phyloP scores from a whole-genome alignment of 2,797 vertebrate species.

The Microhierax caerulescens region DNA sequence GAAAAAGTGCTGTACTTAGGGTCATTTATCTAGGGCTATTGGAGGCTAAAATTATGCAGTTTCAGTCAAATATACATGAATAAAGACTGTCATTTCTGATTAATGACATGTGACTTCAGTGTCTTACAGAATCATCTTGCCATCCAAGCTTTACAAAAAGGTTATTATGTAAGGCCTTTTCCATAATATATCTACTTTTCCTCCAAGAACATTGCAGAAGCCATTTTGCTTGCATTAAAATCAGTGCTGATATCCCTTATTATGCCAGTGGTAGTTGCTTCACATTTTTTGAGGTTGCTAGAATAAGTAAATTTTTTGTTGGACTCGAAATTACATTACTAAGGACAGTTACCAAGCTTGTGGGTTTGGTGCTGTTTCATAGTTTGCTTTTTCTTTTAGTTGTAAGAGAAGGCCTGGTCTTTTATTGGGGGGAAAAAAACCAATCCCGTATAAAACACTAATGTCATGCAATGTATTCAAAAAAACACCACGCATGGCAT shows the following conservation, averaged over 20 bases:
- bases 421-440: constrained; percentile 11
- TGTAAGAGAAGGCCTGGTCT: constrained; percentile 42
- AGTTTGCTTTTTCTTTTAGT: constrained; percentile 45
- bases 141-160: constrained; percentile 80
- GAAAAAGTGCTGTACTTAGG: constrained; percentile 89
- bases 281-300: constrained; percentile 5
- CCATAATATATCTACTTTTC: constrained; percentile 69
- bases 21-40: constrained; percentile 91
- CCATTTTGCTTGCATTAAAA: constrained; percentile 42
- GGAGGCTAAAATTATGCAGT: constrained; percentile 88
- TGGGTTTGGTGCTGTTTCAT: constrained; percentile 42
- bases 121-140: constrained; percentile 77
- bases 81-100: constrained; percentile 89
- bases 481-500: constrained; percentile 28
- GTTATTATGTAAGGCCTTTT: constrained; percentile 77
- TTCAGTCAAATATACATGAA: constrained; percentile 88
- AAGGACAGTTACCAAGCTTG: constrained; percentile 38
- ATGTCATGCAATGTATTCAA: constrained; percentile 56
- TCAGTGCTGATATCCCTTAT: constrained; percentile 34
- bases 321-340: constrained; percentile 45
- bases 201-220: constrained; percentile 51
- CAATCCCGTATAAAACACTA: constrained; percentile 46
- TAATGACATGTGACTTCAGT: constrained; percentile 85
- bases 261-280: constrained; percentile 55
- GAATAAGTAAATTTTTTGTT: constrained; percentile 47